Evolutionary conservation across 2,888 invertebrate genomes (phyloP).

Genomic region (Tolmerus cingulatus): DNA sequence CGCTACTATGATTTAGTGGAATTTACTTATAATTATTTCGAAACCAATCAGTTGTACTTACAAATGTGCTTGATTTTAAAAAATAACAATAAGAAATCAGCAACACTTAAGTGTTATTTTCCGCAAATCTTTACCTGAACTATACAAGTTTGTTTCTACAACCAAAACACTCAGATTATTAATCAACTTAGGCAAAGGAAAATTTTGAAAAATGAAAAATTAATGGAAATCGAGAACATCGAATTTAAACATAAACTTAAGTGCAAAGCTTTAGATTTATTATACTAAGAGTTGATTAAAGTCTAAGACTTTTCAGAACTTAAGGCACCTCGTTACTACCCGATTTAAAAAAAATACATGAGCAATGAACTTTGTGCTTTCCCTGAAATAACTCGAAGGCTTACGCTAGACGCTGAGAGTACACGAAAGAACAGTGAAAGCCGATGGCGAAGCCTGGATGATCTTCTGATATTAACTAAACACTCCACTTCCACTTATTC

Average conservation of each 20-base stretch:
- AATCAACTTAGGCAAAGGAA: not conserved
- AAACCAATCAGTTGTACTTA: not conserved
- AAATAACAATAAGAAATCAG: not conserved
- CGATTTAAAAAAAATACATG: conserved; percentile 8
- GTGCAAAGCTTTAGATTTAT: not conserved
- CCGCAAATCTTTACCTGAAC: not conserved
- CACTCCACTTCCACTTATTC: not conserved
- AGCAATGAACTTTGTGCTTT: conserved; percentile 16
- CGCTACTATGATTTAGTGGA: not conserved
- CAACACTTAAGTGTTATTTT: not conserved
- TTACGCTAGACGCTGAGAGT: not conserved
- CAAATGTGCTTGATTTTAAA: not conserved
- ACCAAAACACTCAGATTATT: not conserved
- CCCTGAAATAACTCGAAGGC: not conserved
- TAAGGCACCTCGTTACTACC: conserved; percentile 28
- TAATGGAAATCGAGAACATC: not conserved
- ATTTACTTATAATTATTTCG: not conserved
- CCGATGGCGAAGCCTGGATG: not conserved
- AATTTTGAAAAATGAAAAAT: not conserved
- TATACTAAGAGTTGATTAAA: not conserved
- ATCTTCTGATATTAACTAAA: not conserved
- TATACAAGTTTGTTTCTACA: not conserved
- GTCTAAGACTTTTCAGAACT: not conserved
- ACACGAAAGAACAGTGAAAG: not conserved
- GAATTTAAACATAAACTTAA: not conserved